Evolutionary conservation across 2,797 vertebrate genomes (phyloP).

Genomic region (Danio jaintianensis): DNA sequence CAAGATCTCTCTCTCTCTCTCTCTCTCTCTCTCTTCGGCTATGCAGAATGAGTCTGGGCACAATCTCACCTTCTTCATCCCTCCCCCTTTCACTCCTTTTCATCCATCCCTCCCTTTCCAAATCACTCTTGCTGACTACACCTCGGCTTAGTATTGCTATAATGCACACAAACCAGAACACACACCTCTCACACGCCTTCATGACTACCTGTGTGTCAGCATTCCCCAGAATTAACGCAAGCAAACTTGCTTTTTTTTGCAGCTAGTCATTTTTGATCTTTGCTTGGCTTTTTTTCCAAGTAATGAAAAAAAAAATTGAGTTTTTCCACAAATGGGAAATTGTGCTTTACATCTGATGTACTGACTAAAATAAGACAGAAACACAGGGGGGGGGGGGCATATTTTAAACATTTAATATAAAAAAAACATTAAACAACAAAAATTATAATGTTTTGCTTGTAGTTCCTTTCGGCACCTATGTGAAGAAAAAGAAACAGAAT

Average conservation of each 20-base stretch:
- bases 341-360: not conserved
- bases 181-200: constrained; percentile 67
- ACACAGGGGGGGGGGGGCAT: not conserved
- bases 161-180: constrained; percentile 66
- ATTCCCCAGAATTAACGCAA: constrained; percentile 69
- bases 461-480: constrained; percentile 17
- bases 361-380: not conserved
- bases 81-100: constrained; percentile 38
- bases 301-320: too few relatives aligned
- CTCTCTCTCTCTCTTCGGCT: constrained; percentile 41
- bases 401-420: constrained; percentile 13
- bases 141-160: constrained; percentile 63
- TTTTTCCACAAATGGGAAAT: too few relatives aligned
- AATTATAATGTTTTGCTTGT: not conserved
- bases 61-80: constrained; percentile 31
- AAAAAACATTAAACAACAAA: not conserved
- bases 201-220: constrained; percentile 74
- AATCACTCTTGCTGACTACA: constrained; percentile 67
- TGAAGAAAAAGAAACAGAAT: not conserved
- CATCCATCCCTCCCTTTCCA: constrained; percentile 43
- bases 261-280: not conserved
- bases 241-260: constrained; percentile 5
- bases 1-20: constrained; percentile 35
- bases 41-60: constrained; percentile 48
- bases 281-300: too few relatives aligned